A percentile compares a stretch with the other conserved stretches of the same genome.
phyloP scores from a whole-genome alignment of 2,888 invertebrate genomes.

The Toxonevra muliebris region DNA sequence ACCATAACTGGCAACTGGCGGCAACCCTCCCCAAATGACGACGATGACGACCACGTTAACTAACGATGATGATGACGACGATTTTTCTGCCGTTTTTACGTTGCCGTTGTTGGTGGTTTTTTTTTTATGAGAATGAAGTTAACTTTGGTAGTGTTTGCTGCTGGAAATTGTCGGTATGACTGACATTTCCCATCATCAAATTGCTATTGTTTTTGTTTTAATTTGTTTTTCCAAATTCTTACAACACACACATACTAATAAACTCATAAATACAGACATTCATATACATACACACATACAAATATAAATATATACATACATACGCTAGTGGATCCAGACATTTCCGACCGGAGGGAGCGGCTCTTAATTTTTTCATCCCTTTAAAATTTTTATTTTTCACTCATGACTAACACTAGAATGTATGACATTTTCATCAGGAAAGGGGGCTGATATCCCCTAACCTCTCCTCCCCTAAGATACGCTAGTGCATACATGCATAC shows the following conservation, averaged over 20 bases:
- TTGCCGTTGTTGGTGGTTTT: neutral
- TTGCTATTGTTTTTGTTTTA: neutral
- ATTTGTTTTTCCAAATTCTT: neutral
- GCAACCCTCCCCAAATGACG: neutral
- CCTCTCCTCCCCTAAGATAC: too few relatives aligned
- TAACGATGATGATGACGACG: neutral
- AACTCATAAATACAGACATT: neutral
- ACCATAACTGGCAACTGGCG: neutral
- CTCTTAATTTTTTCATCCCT: too few relatives aligned
- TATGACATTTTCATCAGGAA: too few relatives aligned
- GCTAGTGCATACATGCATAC: neutral
- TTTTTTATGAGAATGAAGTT: neutral
- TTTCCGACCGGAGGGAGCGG: too few relatives aligned
- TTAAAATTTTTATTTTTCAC: too few relatives aligned
- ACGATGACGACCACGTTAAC: neutral
- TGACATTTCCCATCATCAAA: conserved; percentile 12
- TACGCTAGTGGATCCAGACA: neutral
- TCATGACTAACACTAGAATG: too few relatives aligned
- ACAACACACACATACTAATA: neutral
- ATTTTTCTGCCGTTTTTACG: neutral
- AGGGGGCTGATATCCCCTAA: too few relatives aligned
- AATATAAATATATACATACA: neutral
- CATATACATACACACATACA: neutral
- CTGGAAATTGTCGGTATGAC: neutral
- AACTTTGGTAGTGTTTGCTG: neutral